These are phyloP conservation scores for Eira barbara DNA, from an alignment of 2,113 vertebrate genomes.

Conservation along the genomic window DNA sequence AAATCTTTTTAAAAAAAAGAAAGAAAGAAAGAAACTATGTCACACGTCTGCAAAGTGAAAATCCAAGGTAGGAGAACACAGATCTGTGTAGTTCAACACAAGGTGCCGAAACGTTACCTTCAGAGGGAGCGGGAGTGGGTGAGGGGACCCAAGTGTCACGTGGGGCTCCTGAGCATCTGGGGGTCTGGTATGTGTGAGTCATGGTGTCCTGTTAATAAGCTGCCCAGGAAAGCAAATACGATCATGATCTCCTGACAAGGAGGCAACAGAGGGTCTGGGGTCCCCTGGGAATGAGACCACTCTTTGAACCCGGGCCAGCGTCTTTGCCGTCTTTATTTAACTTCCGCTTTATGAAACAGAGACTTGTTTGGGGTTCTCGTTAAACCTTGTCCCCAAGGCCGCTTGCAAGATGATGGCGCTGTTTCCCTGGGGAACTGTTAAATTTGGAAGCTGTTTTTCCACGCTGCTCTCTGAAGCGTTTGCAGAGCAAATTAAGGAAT, in stretches of 20 bases:
- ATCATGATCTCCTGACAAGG: background rate
- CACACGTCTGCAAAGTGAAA: background rate
- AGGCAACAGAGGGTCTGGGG: accelerated
- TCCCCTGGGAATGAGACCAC: accelerated
- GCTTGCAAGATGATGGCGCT: accelerated
- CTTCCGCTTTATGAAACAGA: background rate
- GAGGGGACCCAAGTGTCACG: too few species aligned
- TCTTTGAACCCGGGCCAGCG: too few species aligned
- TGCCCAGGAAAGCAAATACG: accelerated
- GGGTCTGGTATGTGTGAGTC: background rate
- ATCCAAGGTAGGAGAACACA: background rate
- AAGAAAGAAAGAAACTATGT: too few species aligned
- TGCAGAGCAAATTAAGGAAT: background rate
- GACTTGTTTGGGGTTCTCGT: background rate
- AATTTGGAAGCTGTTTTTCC: background rate
- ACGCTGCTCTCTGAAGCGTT: background rate
- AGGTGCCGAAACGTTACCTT: accelerated
- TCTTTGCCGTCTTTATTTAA: background rate
- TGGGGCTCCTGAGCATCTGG: accelerated
- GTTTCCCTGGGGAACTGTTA: background rate
- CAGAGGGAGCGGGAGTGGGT: accelerated
- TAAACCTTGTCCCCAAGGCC: background rate
- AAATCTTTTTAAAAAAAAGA: background rate
- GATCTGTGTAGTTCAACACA: accelerated
- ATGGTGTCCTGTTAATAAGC: accelerated